phyloP scores from a whole-genome alignment of 64 coral and sea anemone species.

The Acropora tenuis region DNA sequence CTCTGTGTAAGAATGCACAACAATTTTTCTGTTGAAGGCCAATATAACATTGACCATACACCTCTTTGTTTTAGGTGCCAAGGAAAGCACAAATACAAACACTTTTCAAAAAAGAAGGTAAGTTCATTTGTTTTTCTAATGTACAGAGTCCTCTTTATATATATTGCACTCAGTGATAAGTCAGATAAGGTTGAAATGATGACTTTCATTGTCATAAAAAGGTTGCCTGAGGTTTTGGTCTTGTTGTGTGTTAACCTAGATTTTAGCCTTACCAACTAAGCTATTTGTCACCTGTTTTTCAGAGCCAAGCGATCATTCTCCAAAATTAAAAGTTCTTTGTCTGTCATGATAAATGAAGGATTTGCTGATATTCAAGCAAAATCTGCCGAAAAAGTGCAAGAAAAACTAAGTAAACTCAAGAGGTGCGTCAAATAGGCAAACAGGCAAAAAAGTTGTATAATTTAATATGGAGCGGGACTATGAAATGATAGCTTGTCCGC shows the following conservation, averaged over 20 bases:
- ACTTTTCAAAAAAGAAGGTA: constrained; percentile 13
- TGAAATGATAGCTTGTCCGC: no score
- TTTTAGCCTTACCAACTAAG: background rate
- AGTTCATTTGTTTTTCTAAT: no score
- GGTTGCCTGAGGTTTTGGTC: no score
- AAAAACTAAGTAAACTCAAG: constrained; percentile 51
- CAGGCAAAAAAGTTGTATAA: no score
- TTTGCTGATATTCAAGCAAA: constrained; percentile 59
- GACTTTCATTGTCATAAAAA: no score
- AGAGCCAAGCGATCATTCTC: constrained; percentile 25
- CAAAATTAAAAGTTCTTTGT: constrained; percentile 51
- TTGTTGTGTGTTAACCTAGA: no score
- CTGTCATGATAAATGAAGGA: constrained; percentile 49
- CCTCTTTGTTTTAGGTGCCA: background rate
- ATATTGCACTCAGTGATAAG: no score
- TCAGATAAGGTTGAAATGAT: no score
- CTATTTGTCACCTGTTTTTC: background rate
- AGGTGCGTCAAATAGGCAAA: constrained; percentile 10
- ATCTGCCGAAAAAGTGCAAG: constrained; percentile 55
- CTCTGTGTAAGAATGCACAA: background rate
- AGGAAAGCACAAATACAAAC: background rate
- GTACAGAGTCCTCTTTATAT: no score
- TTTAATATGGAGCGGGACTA: no score
- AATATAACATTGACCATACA: no score
- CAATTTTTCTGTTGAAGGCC: background rate